Evolutionary conservation across 2,888 invertebrate species (phyloP).

Genomic region (Athalia rosae): DNA sequence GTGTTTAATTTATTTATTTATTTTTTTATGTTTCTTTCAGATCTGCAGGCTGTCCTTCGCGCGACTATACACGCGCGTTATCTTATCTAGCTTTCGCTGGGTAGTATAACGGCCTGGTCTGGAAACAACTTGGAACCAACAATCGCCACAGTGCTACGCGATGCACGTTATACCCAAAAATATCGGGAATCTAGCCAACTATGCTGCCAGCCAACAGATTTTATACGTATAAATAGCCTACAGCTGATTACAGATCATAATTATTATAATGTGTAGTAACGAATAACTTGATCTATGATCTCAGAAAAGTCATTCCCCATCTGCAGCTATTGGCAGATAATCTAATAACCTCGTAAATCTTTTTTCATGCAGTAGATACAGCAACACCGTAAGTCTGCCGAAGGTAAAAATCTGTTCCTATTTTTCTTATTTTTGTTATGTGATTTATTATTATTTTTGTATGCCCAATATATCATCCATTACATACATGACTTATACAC

Average conservation of each 20-base stretch:
- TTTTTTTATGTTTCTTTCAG: slow-evolving; percentile 18
- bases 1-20: background rate
- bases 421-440: no score
- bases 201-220: no score
- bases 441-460: background rate
- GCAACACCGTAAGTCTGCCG: no score
- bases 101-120: slow-evolving; percentile 13
- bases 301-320: no score
- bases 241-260: no score
- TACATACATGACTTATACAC: background rate
- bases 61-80: slow-evolving; percentile 20
- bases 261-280: no score
- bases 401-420: no score
- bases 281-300: no score
- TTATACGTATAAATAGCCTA: no score
- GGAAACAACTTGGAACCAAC: background rate
- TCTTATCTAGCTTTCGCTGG: slow-evolving; percentile 26
- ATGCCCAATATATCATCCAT: background rate
- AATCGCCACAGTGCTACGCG: background rate
- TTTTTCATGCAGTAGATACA: no score
- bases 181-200: background rate
- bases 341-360: no score
- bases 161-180: background rate
- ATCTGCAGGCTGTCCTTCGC: slow-evolving; percentile 37
- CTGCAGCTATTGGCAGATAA: no score